Base-by-base conservation (phyloP, 2,888 invertebrate genomes). In the Sinhomidia bicolor region DNA sequence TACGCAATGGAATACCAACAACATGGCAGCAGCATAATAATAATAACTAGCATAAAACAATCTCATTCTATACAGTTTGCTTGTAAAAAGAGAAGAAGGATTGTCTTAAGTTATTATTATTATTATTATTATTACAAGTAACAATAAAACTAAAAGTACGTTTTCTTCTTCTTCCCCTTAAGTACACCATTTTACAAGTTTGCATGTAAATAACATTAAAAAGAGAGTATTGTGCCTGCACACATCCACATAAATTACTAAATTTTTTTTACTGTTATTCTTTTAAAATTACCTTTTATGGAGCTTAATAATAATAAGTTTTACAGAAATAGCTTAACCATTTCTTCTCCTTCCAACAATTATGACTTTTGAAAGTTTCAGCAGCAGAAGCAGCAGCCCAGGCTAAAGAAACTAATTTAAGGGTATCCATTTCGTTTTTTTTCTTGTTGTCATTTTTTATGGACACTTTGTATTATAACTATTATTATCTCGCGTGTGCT, bases 401-500 rank as follows among this genome's bases (percentile, higher is more conserved):
- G 1, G 51, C 17, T 51, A 17, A 41, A 9, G 6, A 51, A 51
- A n/a, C 14, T 51, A 51, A n/a, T n/a, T 57, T 26, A 57, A 57
- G 57, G 57, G 57, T 57, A 20, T 57, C 57, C 23, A 20, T 57
- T 23, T 65, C 29, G 4, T 9, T 65, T 12, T 10, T 29, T 65
- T 32, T 65, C 29, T 29, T 9, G 62, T 54, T 29, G 6, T 65
- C 32, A 29, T 65, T 32, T 36, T 36, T 36, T n/a, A n/a, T 14
- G 26, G 17, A 7, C 32, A 32, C 9, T 36, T 29, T n/a, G n/a
- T n/a, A 29, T n/a, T 14, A 29, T 14, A 12, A 29, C 29, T 36
- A 65, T 65, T 65, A 32, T 65, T 32, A n/a, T 65, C 65, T 65
- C 14, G 65, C 65, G 65, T 65, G 65, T 65, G 65, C 65, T 29